Evolutionary conservation across 2,797 vertebrate genomes (phyloP).

Genomic region (Aselliscus stoliczkanus): DNA sequence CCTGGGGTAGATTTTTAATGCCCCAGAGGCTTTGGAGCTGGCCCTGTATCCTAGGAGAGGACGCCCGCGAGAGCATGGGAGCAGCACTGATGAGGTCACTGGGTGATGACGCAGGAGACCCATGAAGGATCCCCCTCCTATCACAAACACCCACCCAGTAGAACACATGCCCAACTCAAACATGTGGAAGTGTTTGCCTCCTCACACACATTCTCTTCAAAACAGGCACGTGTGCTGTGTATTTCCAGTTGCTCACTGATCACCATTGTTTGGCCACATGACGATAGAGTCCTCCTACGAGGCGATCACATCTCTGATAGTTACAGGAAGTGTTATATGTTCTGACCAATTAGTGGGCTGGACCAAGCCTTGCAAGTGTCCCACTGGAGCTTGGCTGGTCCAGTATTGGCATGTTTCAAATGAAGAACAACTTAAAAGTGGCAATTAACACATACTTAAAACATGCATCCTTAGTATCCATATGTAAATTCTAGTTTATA

Average conservation of each 20-base stretch:
- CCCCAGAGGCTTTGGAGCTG: too few relatives aligned
- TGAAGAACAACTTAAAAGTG: background rate
- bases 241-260: background rate
- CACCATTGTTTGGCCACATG: fast-evolving
- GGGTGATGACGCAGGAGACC: too few relatives aligned
- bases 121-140: too few relatives aligned
- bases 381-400: background rate
- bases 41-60: too few relatives aligned
- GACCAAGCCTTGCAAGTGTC: background rate
- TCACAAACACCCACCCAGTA: too few relatives aligned
- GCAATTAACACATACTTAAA: background rate
- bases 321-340: fast-evolving
- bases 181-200: fast-evolving
- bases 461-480: background rate
- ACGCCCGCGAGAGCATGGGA: fast-evolving
- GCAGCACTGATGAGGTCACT: too few relatives aligned
- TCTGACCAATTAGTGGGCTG: too few relatives aligned
- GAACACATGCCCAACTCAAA: background rate
- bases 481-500: background rate
- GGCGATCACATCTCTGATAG: background rate
- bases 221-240: fast-evolving
- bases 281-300: too few relatives aligned
- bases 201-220: background rate
- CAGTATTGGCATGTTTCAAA: background rate
- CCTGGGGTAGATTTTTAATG: fast-evolving